A percentile compares a stretch with the other conserved stretches of the same genome.
Evolutionary conservation across 2,888 invertebrate species (phyloP).

Genomic region (Arge pagana): DNA sequence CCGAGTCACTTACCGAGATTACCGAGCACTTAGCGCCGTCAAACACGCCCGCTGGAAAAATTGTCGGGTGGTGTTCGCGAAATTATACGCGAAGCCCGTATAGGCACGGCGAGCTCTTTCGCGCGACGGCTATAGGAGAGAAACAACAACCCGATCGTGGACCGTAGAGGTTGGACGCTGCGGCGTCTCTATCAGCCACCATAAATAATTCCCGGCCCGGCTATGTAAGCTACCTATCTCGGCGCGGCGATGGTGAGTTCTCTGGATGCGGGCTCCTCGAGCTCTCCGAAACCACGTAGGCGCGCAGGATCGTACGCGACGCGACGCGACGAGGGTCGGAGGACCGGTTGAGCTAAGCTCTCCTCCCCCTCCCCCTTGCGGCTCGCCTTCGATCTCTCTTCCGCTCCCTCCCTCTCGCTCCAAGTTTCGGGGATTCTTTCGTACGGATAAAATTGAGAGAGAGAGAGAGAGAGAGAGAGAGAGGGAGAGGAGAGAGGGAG

Average conservation of each 20-base stretch:
- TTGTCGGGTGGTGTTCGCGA: too few species aligned
- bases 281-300: too few species aligned
- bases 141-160: constrained; percentile 20
- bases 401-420: background rate
- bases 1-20: too few species aligned
- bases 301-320: constrained; percentile 6
- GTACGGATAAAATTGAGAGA: background rate
- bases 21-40: too few species aligned
- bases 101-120: too few species aligned
- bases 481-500: too few species aligned
- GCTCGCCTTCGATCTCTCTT: background rate
- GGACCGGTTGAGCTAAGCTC: constrained; percentile 35
- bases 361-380: constrained; percentile 9
- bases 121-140: too few species aligned
- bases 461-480: too few species aligned
- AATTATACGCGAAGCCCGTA: too few species aligned
- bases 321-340: constrained; percentile 19
- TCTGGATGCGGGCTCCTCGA: constrained; percentile 1
- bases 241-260: constrained; percentile 33
- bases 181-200: constrained; percentile 57
- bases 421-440: background rate
- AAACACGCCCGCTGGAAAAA: too few species aligned
- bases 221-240: constrained; percentile 16
- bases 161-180: constrained; percentile 9
- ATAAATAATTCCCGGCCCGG: constrained; percentile 52